Evolutionary conservation across 2,888 invertebrate genomes (phyloP).

Genomic region (Caenorhabditis drosophilae): DNA sequence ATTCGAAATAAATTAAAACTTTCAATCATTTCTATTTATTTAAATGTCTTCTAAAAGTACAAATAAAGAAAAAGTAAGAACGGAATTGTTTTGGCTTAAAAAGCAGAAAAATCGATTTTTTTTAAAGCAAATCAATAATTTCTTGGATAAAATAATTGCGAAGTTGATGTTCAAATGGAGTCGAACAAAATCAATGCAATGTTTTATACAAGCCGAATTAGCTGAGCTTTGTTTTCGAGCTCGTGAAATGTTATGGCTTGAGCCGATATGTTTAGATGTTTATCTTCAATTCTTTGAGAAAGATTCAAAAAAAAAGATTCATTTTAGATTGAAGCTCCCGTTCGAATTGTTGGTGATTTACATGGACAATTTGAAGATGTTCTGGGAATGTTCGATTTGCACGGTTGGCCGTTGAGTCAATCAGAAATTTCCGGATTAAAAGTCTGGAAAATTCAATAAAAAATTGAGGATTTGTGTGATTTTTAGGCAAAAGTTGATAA

Average conservation of each 20-base stretch:
- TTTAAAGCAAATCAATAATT: constrained; percentile 8
- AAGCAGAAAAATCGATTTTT: too few species aligned
- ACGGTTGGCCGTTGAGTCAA: constrained; percentile 44
- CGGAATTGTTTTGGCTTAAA: too few species aligned
- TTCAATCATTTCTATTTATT: too few species aligned
- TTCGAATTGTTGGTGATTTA: constrained; percentile 97
- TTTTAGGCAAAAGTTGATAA: constrained; percentile 6
- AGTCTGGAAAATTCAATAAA: background rate
- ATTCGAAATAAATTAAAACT: too few species aligned
- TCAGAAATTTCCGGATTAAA: constrained; percentile 2
- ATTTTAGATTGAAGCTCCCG: constrained; percentile 77
- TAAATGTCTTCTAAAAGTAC: too few species aligned
- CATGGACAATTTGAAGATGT: constrained; percentile 85
- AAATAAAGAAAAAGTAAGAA: too few species aligned
- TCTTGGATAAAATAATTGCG: constrained; percentile 18
- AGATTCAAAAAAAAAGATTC: too few species aligned
- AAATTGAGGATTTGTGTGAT: background rate
- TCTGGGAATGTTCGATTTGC: constrained; percentile 49
- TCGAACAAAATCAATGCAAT: constrained; percentile 23
- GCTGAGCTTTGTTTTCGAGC: constrained; percentile 56
- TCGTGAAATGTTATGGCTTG: constrained; percentile 55
- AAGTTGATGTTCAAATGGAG: constrained; percentile 26
- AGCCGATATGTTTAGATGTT: constrained; percentile 33
- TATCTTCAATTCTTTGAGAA: too few species aligned
- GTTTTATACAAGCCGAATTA: constrained; percentile 54